phyloP scores from a whole-genome alignment of 1,140 invertebrate genomes.

The Stegodyphus mimosarum region DNA sequence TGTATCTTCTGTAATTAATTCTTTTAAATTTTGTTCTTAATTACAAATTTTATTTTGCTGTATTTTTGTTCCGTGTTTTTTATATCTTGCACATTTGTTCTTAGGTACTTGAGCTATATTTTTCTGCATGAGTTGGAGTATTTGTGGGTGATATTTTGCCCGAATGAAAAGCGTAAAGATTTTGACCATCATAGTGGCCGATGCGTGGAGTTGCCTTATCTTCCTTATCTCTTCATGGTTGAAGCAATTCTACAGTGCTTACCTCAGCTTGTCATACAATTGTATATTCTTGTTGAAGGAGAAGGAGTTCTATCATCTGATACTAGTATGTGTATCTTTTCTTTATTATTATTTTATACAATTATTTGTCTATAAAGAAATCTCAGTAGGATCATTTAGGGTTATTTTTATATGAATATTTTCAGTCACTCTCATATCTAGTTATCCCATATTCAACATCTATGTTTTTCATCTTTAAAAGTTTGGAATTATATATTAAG shows the following conservation, averaged over 20 bases:
- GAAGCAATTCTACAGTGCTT: constrained; percentile 48
- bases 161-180: constrained; percentile 30
- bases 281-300: constrained; percentile 45
- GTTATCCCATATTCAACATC: too few species aligned
- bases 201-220: constrained; percentile 43
- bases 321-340: constrained; percentile 14
- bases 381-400: too few species aligned
- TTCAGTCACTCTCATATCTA: too few species aligned
- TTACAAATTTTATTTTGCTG: too few species aligned
- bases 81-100: background rate
- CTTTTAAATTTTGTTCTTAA: too few species aligned
- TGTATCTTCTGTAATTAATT: too few species aligned
- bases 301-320: constrained; percentile 21
- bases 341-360: background rate
- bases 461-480: too few species aligned
- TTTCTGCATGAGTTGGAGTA: constrained; percentile 50
- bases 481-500: too few species aligned
- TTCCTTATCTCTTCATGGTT: constrained; percentile 53
- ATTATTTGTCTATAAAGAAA: too few species aligned
- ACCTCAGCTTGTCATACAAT: constrained; percentile 37
- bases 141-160: constrained; percentile 54
- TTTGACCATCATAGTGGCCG: constrained; percentile 43
- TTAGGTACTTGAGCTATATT: constrained; percentile 36
- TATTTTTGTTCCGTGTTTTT: background rate
- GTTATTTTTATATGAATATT: too few species aligned